Evolutionary conservation across 2,797 vertebrate genomes (phyloP).

Genomic region (Premnoplex brunnescens): DNA sequence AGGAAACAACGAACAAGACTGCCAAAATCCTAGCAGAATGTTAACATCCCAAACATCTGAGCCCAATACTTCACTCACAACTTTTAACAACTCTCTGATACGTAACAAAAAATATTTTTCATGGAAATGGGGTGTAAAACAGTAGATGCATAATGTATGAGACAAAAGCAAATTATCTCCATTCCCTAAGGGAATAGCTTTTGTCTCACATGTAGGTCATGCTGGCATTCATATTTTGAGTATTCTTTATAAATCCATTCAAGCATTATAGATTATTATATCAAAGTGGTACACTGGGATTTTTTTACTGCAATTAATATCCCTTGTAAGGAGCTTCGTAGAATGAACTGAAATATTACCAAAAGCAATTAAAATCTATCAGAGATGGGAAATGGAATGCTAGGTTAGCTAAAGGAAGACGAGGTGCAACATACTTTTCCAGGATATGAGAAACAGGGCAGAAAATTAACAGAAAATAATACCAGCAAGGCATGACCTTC

Average conservation of each 20-base stretch:
- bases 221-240: conserved; percentile 34
- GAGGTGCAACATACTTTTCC: neutral
- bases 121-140: conserved; percentile 26
- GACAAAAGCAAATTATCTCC: conserved; percentile 58
- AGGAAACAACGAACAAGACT: neutral
- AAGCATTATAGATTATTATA: conserved; percentile 59
- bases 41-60: neutral
- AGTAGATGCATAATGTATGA: conserved; percentile 56
- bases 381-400: neutral
- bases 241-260: conserved; percentile 45
- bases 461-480: conserved; percentile 22
- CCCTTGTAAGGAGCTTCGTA: conserved; percentile 25
- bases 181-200: conserved; percentile 59
- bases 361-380: conserved; percentile 50
- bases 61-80: conserved; percentile 18
- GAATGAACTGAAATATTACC: conserved; percentile 38
- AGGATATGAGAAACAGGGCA: neutral
- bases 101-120: conserved; percentile 49
- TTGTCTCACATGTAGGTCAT: conserved; percentile 66
- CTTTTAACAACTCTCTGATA: conserved; percentile 20
- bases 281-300: conserved; percentile 38
- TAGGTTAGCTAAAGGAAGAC: neutral
- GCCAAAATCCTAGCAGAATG: neutral
- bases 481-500: neutral
- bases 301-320: conserved; percentile 63